phyloP scores from a whole-genome alignment of 2,113 vertebrate genomes.

The Rhinolophus ferrumequinum region DNA sequence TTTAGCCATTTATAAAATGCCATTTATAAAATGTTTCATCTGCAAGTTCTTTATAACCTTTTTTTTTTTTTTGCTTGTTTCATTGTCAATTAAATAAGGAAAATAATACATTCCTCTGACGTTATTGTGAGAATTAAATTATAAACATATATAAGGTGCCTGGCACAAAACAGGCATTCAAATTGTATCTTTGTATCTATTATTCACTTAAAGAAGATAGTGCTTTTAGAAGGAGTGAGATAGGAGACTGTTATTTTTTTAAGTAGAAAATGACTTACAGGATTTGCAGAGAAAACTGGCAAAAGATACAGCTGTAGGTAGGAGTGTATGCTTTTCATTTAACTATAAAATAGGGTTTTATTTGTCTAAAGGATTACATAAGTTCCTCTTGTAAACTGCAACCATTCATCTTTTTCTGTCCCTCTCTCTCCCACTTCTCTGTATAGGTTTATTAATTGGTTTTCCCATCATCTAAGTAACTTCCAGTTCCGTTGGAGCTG shows the following conservation, averaged over 20 bases:
- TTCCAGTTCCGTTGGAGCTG: slow-evolving; percentile 99
- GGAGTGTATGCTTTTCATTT: neutral
- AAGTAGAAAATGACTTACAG: neutral
- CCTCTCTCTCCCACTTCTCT: neutral
- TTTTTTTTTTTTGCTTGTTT: neutral
- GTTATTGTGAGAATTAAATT: neutral
- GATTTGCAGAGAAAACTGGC: neutral
- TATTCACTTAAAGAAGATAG: neutral
- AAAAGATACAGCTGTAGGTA: neutral
- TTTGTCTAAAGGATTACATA: neutral
- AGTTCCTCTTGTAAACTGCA: slow-evolving; percentile 32
- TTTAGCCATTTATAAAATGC: neutral
- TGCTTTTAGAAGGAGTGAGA: neutral
- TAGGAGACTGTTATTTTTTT: neutral
- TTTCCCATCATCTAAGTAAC: slow-evolving; percentile 98
- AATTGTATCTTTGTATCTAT: neutral
- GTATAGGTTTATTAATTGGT: slow-evolving; percentile 94
- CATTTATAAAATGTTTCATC: slow-evolving; percentile 39
- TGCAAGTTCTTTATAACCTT: neutral
- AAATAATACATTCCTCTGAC: neutral
- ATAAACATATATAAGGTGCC: neutral
- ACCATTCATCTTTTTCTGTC: neutral
- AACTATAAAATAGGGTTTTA: neutral
- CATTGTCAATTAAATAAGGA: neutral
- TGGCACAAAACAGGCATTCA: neutral